Conservation (phyloP, 1,140 invertebrate genomes). For the Phymorhynchus buccinoides region DNA sequence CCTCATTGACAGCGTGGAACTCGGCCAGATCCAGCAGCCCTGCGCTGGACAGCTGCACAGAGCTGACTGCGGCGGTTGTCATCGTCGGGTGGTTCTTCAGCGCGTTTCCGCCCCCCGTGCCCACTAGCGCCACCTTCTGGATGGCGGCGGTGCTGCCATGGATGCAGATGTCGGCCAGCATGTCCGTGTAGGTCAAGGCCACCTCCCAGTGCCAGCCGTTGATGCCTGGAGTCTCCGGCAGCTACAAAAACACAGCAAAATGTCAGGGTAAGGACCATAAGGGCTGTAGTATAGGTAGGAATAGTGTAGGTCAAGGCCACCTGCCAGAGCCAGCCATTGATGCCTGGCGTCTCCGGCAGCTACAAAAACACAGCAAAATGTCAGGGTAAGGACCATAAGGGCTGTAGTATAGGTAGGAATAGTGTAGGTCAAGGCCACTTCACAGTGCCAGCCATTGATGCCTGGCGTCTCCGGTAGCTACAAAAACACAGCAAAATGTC, state of each 20-base stretch:
- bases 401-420: no score
- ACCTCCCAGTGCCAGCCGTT: constrained; percentile 73
- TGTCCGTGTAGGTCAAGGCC: constrained; percentile 67
- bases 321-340: constrained; percentile 72
- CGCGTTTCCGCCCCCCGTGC: constrained; percentile 59
- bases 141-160: constrained; percentile 65
- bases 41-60: constrained; percentile 62
- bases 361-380: no score
- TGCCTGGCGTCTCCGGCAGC: constrained; percentile 61
- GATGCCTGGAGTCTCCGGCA: constrained; percentile 62
- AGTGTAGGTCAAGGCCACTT: constrained; percentile 69
- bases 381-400: no score
- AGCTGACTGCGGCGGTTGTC: constrained; percentile 12
- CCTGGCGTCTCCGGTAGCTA: constrained; percentile 63
- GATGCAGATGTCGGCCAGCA: constrained; percentile 67
- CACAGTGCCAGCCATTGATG: constrained; percentile 71
- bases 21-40: constrained; percentile 68
- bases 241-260: no score
- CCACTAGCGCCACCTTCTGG: constrained; percentile 69
- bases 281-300: no score
- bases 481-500: no score
- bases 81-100: constrained; percentile 49
- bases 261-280: no score
- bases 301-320: constrained; percentile 69
- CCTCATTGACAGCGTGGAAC: constrained; percentile 61